These are phyloP conservation scores for Caenorhabditis sulstoni DNA, from an alignment of 2,888 invertebrate genomes.

Conservation along the genomic window DNA sequence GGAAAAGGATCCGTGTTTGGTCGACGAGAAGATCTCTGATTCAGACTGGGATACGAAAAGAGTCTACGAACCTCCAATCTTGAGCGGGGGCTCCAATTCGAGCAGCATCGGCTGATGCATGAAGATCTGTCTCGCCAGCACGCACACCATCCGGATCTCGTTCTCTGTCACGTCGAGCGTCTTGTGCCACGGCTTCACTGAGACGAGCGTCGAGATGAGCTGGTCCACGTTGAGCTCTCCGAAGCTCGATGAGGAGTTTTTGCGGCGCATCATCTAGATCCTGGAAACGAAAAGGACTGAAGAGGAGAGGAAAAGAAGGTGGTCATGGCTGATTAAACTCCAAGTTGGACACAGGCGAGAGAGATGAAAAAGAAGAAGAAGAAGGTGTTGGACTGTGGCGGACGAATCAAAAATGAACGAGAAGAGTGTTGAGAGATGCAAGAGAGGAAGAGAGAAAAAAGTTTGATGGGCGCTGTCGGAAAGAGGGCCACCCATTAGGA, in stretches of 20 bases:
- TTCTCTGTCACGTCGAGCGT: conserved; percentile 77
- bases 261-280: conserved; percentile 73
- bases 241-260: conserved; percentile 71
- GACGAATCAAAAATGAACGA: conserved; percentile 42
- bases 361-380: conserved; percentile 13
- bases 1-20: conserved; percentile 12
- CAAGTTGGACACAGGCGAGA: conserved; percentile 32
- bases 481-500: conserved; percentile 6
- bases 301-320: conserved; percentile 13
- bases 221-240: conserved; percentile 77
- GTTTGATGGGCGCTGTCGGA: conserved; percentile 48
- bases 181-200: conserved; percentile 76
- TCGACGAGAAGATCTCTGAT: background rate
- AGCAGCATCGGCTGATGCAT: conserved; percentile 79
- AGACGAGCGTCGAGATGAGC: conserved; percentile 73
- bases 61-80: conserved; percentile 73
- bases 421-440: conserved; percentile 17
- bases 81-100: conserved; percentile 78
- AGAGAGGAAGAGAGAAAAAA: conserved; percentile 19
- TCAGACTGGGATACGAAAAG: background rate
- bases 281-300: background rate
- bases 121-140: conserved; percentile 76
- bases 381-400: conserved; percentile 24
- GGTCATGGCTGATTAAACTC: conserved; percentile 56
- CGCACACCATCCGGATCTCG: conserved; percentile 78